Evolutionary conservation across 2,888 invertebrate genomes (phyloP).

Genomic region (Oscheius sp.): DNA sequence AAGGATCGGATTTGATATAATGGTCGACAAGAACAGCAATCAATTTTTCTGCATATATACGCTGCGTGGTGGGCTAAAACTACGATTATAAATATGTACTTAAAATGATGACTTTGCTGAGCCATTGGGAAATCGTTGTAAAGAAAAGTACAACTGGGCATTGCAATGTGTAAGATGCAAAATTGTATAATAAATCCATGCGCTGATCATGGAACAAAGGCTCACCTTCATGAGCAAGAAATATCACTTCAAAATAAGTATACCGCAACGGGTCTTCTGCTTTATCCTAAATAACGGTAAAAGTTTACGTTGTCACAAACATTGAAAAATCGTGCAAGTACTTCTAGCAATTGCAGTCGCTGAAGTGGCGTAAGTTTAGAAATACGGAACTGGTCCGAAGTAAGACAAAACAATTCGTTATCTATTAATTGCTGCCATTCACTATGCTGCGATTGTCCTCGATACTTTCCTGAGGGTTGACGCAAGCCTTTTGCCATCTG

Average conservation of each 20-base stretch:
- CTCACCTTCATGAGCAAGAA: conserved; percentile 54
- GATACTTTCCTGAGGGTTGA: not conserved
- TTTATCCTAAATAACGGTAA: conserved; percentile 40
- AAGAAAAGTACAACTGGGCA: conserved; percentile 48
- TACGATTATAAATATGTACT: not conserved
- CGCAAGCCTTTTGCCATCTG: conserved; percentile 44
- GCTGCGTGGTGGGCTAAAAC: conserved; percentile 6
- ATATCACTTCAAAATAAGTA: conserved; percentile 57
- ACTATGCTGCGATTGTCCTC: conserved; percentile 36
- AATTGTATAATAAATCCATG: conserved; percentile 39
- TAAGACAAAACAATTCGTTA: conserved; percentile 52
- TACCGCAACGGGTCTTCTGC: conserved; percentile 46
- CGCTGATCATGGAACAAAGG: conserved; percentile 45
- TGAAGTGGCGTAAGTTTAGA: conserved; percentile 48
- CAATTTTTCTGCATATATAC: conserved; percentile 43
- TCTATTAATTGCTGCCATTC: conserved; percentile 53
- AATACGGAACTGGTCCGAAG: conserved; percentile 42
- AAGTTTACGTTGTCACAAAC: conserved; percentile 20
- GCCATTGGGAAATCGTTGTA: conserved; percentile 49
- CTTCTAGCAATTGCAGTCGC: conserved; percentile 41
- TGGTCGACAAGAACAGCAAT: conserved; percentile 50
- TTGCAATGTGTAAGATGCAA: conserved; percentile 51
- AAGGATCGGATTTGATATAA: conserved; percentile 38
- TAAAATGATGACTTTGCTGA: conserved; percentile 42
- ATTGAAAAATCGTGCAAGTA: conserved; percentile 48